Evolutionary conservation across 2,888 invertebrate species (phyloP).

Genomic region (Tricholauxania praeusta): DNA sequence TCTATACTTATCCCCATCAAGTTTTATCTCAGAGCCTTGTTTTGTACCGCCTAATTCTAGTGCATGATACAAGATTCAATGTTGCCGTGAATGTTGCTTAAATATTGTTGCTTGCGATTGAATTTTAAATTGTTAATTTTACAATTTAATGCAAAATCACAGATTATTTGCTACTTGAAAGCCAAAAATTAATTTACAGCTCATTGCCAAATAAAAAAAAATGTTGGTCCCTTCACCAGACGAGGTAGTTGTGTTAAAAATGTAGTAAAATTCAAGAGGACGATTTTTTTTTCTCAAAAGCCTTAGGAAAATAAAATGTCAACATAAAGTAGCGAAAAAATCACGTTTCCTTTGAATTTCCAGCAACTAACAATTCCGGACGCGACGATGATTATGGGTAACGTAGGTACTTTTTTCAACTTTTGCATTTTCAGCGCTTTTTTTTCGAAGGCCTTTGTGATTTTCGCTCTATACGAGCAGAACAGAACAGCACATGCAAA

Average conservation of each 20-base stretch:
- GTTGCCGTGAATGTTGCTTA: too few species aligned
- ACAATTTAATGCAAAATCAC: too few species aligned
- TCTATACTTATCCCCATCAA: too few species aligned
- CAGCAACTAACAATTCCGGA: constrained; percentile 1
- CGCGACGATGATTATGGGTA: constrained; percentile 31
- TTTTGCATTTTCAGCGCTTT: background rate
- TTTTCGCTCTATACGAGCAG: too few species aligned
- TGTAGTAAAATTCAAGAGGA: background rate
- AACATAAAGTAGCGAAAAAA: constrained; percentile 18
- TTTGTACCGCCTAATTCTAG: too few species aligned
- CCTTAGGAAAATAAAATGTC: constrained; percentile 9
- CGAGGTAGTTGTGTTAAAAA: too few species aligned
- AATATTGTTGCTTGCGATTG: too few species aligned
- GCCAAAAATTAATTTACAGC: background rate
- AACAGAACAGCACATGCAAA: constrained; percentile 41
- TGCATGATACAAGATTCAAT: too few species aligned
- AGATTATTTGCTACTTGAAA: too few species aligned
- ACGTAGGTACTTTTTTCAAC: constrained; percentile 16
- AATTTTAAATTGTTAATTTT: too few species aligned
- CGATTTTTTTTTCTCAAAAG: background rate
- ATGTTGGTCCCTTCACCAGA: background rate
- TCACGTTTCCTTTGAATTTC: constrained; percentile 39
- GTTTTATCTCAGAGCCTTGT: too few species aligned
- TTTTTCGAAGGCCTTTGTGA: background rate
- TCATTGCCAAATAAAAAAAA: background rate